phyloP scores from a whole-genome alignment of 1,140 invertebrate genomes.

The Musca vetustissima region DNA sequence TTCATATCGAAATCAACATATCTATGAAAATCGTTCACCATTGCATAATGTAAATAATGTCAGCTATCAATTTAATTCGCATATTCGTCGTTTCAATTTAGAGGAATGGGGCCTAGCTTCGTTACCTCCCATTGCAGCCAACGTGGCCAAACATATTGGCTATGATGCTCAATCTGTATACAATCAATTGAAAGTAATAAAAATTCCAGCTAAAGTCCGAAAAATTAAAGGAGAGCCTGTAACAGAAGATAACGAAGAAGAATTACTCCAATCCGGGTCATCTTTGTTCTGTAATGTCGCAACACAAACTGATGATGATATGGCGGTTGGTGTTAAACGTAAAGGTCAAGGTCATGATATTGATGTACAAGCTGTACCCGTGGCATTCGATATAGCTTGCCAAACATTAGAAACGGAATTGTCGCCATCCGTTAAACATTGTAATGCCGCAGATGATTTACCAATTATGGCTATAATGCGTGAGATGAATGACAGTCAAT shows the following conservation, averaged over 20 bases:
- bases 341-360: conserved; percentile 4
- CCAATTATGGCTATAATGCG: conserved; percentile 25
- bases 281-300: conserved; percentile 14
- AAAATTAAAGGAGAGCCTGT: conserved; percentile 19
- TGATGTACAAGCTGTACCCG: conserved; percentile 15
- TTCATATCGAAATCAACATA: conserved; percentile 21
- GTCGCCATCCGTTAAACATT: background rate
- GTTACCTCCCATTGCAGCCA: background rate
- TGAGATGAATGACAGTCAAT: conserved; percentile 28
- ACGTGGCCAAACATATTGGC: conserved; percentile 22
- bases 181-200: conserved; percentile 4
- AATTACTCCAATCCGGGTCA: background rate
- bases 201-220: conserved; percentile 15
- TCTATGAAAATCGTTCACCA: conserved; percentile 30
- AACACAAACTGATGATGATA: conserved; percentile 26
- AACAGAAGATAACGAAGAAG: background rate
- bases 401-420: conserved; percentile 16
- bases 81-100: conserved; percentile 15
- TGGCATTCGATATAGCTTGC: background rate
- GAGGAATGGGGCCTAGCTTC: conserved; percentile 28
- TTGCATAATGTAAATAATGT: conserved; percentile 29
- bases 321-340: background rate
- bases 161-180: conserved; percentile 8
- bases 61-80: conserved; percentile 25
- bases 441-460: background rate